Conservation (phyloP, 2,113 vertebrate species). For the Lathamus discolor region DNA sequence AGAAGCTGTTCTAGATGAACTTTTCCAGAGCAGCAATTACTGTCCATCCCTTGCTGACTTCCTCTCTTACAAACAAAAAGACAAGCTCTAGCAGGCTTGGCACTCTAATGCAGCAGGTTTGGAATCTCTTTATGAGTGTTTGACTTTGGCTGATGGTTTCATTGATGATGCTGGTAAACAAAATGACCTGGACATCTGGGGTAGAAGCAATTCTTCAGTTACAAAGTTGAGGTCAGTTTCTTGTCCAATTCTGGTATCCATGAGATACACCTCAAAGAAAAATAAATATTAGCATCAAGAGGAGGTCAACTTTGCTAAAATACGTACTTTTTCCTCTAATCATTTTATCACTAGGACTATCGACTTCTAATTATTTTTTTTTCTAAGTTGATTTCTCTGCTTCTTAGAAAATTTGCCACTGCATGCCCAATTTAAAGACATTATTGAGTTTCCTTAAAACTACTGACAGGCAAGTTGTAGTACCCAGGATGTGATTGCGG, state of each 20-base stretch:
- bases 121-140: background rate
- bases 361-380: background rate
- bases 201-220: background rate
- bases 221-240: background rate
- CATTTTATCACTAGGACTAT: background rate
- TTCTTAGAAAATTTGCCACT: background rate
- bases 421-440: background rate
- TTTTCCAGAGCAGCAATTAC: background rate
- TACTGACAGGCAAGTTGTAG: background rate
- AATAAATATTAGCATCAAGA: background rate
- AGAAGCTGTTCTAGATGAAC: background rate
- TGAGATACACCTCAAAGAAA: background rate
- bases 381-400: background rate
- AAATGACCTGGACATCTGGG: background rate
- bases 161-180: background rate
- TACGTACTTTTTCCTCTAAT: background rate
- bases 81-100: background rate
- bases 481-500: background rate
- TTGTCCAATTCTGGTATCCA: background rate
- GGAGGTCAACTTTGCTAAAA: background rate
- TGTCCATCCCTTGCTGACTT: background rate
- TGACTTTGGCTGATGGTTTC: background rate
- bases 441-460: constrained; percentile 26
- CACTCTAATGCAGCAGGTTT: background rate
- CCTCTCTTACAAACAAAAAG: background rate